Percentiles rank a stretch among this genome's conserved stretches.
These are phyloP conservation scores for Aphodius granarius DNA, from an alignment of 2,888 invertebrate genomes.

Conservation along the genomic window DNA sequence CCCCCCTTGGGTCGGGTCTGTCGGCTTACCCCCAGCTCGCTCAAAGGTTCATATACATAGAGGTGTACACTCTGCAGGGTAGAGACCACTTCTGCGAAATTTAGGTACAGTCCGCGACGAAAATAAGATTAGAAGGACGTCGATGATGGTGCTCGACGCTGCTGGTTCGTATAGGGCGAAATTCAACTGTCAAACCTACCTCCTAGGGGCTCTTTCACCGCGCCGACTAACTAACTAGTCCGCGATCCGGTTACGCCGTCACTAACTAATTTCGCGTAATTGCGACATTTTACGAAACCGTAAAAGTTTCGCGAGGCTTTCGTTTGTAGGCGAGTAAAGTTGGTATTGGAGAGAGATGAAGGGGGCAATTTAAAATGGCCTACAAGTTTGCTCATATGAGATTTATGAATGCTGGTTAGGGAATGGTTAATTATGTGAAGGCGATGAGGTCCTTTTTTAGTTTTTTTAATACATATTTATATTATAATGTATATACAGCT, in stretches of 20 bases:
- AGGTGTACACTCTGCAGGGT: conserved; percentile 51
- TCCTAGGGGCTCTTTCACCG: not conserved
- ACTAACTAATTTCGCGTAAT: not conserved
- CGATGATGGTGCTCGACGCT: conserved; percentile 5
- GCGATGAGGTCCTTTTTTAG: not conserved
- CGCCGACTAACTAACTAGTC: not conserved
- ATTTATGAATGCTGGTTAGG: not conserved
- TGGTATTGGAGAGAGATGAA: not conserved
- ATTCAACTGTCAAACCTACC: not conserved
- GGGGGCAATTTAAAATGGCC: not conserved
- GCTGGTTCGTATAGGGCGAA: not conserved
- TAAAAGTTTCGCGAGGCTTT: not conserved
- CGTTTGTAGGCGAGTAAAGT: not conserved
- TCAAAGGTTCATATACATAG: conserved; percentile 55
- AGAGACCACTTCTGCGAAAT: conserved; percentile 34
- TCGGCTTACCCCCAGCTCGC: conserved; percentile 42
- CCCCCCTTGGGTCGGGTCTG: conserved; percentile 44
- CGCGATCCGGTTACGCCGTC: not conserved
- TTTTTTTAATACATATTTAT: too few relatives aligned
- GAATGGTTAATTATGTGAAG: not conserved
- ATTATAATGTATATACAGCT: too few relatives aligned
- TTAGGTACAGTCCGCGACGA: conserved; percentile 33
- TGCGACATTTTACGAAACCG: not conserved
- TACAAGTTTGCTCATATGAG: not conserved
- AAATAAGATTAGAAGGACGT: conserved; percentile 17